Percentiles rank a stretch among this genome's conserved stretches.
Conservation (phyloP, 2,797 vertebrate genomes). For the Melanotaenia pygmaea region DNA sequence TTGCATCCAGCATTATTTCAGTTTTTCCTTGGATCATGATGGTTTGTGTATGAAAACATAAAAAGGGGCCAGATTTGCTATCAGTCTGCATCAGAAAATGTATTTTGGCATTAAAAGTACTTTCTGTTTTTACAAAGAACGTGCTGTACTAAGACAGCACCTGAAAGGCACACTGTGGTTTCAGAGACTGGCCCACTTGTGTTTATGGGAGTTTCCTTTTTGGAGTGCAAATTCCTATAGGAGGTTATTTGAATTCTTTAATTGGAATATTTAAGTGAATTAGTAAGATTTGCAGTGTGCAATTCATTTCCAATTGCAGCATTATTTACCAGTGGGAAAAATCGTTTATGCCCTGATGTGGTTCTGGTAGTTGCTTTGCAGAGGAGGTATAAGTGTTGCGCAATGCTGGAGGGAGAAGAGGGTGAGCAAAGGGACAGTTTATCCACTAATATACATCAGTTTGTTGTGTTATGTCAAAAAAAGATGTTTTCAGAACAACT, state of each 20-base stretch:
- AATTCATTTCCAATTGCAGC: background rate
- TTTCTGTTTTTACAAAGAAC: background rate
- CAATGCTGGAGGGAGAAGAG: background rate
- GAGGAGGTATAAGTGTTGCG: background rate
- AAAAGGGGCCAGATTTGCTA: background rate
- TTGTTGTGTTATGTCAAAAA: background rate
- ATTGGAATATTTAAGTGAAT: background rate
- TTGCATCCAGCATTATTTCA: conserved; percentile 36
- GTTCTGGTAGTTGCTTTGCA: background rate
- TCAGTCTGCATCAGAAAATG: background rate
- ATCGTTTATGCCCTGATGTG: background rate
- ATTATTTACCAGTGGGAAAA: background rate
- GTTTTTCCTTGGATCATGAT: conserved; percentile 28
- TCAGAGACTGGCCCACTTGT: background rate
- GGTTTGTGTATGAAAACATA: conserved; percentile 22
- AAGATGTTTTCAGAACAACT: background rate
- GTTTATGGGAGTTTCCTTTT: background rate
- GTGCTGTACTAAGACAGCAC: background rate
- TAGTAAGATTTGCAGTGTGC: background rate
- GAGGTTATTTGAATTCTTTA: background rate
- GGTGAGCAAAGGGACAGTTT: background rate
- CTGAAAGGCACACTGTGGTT: background rate
- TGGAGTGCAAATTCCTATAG: background rate
- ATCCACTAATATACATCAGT: too few relatives aligned
- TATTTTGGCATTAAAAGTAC: background rate